Evolutionary conservation across 2,797 vertebrate genomes (phyloP), one percentile per base, ranked within the genome.

Genomic region (Hoplostethus atlanticus): DNA sequence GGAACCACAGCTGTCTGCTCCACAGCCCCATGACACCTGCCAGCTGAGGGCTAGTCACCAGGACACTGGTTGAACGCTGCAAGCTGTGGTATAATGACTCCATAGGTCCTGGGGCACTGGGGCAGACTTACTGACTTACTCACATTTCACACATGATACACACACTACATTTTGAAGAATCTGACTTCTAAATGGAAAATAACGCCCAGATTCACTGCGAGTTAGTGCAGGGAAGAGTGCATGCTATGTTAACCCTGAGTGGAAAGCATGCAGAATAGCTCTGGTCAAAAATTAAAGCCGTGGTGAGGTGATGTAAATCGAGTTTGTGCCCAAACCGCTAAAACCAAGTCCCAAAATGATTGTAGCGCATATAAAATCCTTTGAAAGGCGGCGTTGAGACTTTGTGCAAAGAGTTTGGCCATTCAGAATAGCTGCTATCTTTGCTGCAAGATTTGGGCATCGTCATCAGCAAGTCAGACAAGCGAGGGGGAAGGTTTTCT

Each of bases 1-100:
- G 68, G 67, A 51, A 70, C n/a, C 84, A 59, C 86, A 85, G 88
- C 80, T 88, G 89, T 73, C 80, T 28, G 15, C 53, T 68, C 67
- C 13, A 2, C 55, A 15, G 15, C 67, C 63, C 63, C 53, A 66
- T 64, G 73, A 80, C 84, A 84, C 83, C 79, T 81, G 78, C 79
- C 87, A 80, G 81, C 75, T 71, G 71, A 80, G 42, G 51, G 76
- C 62, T 30, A 78, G 82, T 73, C 76, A 71, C 71, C 64, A 40
- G 2, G 25, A 68, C 73, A 69, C 52, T 4, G 44, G 55, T 59
- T 12, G 66, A 72, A 36, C 13, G 11, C 57, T 42, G 68, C 77
- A 78, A 77, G 84, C 85, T 87, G 75, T 64, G 83, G 16, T 21
- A 31, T 12, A 48, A 59, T 25, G 9, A 11, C 71, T 59, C 56